phyloP scores from a whole-genome alignment of 1,140 invertebrate genomes.

The Trachelipus rathkii region DNA sequence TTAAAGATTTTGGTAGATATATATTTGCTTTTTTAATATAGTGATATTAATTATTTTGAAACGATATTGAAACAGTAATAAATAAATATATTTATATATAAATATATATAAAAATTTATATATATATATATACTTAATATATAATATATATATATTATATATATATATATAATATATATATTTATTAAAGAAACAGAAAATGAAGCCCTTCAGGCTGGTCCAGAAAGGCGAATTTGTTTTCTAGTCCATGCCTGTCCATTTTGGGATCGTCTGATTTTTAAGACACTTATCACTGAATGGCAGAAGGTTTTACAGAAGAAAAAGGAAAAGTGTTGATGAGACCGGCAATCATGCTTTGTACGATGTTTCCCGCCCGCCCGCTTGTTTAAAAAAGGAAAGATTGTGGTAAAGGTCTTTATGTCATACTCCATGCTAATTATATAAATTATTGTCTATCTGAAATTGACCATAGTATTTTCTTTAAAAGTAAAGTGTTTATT shows the following conservation, averaged over 20 bases:
- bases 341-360: constrained; percentile 24
- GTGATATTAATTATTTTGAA: too few species aligned
- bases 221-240: constrained; percentile 11
- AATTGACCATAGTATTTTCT: background rate
- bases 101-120: too few species aligned
- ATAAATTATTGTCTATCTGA: too few species aligned
- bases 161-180: too few species aligned
- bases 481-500: too few species aligned
- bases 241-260: constrained; percentile 29
- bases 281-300: background rate
- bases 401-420: background rate
- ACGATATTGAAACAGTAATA: too few species aligned
- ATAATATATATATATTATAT: too few species aligned
- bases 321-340: background rate
- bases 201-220: constrained; percentile 37
- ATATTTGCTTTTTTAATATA: too few species aligned
- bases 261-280: constrained; percentile 28
- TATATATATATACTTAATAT: background rate
- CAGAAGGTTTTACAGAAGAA: background rate
- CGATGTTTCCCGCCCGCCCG: too few species aligned
- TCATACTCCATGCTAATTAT: background rate
- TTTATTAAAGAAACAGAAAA: constrained; percentile 25
- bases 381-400: constrained; percentile 25
- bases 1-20: too few species aligned
- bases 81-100: too few species aligned